Percentiles rank a stretch among this genome's conserved stretches.
Conservation (phyloP, 2,797 vertebrate species). For the Scyliorhinus canicula region DNA sequence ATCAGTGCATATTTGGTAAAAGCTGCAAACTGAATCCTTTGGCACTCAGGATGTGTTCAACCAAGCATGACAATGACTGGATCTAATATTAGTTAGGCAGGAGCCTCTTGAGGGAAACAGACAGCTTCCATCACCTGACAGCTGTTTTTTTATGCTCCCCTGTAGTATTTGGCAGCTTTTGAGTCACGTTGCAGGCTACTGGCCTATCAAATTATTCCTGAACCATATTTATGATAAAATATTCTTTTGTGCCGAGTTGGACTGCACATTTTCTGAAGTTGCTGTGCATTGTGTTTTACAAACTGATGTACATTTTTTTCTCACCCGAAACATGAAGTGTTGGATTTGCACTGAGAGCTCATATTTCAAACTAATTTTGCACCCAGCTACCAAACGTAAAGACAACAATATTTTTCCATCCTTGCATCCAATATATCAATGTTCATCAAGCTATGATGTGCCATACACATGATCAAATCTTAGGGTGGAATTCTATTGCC, state of each 20-base stretch:
- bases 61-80: slow-evolving; percentile 4
- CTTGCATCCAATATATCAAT: neutral
- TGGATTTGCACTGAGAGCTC: neutral
- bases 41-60: neutral
- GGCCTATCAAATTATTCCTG: neutral
- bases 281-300: neutral
- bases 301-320: neutral
- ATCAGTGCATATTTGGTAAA: neutral
- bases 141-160: neutral
- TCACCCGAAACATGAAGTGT: neutral
- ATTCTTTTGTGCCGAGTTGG: neutral
- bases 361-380: neutral
- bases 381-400: neutral
- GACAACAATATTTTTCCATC: neutral
- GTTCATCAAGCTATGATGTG: neutral
- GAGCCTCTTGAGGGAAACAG: neutral
- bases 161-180: neutral
- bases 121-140: neutral
- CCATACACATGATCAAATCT: neutral
- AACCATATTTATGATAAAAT: neutral
- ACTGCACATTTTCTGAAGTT: neutral
- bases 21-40: neutral
- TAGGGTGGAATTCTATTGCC: neutral
- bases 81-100: neutral
- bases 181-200: neutral